A percentile compares a stretch with the other conserved stretches of the same genome.
phyloP scores from a whole-genome alignment of 1,140 invertebrate genomes.

The Oreohelix idahoensis region DNA sequence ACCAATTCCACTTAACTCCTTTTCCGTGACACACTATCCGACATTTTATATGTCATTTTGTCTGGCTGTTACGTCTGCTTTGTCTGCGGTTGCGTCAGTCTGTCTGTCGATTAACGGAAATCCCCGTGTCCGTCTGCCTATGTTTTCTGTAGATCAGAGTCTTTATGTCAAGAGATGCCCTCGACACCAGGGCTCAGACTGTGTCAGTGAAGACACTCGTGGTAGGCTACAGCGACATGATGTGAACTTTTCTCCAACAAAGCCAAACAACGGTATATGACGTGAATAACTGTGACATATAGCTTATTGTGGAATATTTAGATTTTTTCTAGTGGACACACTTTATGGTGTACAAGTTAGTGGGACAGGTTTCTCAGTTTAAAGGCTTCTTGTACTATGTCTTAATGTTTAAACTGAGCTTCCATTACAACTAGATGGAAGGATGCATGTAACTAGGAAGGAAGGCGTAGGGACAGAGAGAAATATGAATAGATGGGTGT shows the following conservation, averaged over 20 bases:
- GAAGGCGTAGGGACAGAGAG: no score
- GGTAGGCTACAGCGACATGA: neutral
- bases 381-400: no score
- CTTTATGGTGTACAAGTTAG: no score
- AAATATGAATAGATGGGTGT: no score
- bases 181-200: neutral
- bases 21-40: neutral
- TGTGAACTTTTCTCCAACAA: neutral
- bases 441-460: no score
- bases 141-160: neutral
- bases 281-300: no score
- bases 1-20: neutral
- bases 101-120: conserved; percentile 8
- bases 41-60: neutral
- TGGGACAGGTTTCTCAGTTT: no score
- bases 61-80: neutral
- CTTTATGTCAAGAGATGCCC: neutral
- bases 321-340: no score
- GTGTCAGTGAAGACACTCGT: neutral
- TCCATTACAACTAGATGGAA: no score
- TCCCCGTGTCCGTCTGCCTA: neutral
- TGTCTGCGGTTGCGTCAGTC: conserved; percentile 13
- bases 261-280: no score
- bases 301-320: no score
- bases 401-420: no score